Base-by-base conservation (phyloP, 92 coral and sea anemone species). In the Ricordea florida region DNA sequence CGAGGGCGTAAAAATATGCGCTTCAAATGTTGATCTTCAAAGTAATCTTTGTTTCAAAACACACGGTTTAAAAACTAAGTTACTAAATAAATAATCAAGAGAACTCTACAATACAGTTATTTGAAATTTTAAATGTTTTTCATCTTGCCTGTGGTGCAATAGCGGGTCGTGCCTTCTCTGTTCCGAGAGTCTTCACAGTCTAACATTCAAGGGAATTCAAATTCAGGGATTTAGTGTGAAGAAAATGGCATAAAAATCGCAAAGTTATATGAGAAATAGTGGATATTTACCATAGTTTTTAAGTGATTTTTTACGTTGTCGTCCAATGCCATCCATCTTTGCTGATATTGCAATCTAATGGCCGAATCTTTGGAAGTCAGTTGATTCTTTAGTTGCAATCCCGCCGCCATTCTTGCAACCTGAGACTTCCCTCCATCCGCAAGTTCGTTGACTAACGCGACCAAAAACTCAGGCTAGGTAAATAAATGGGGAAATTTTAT, bases 351-450 rank as follows among this genome's bases (percentile, higher is more conserved):
- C 33, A 61, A n/a, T 59, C 93, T 82, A 25, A 96, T 81, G 30
- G 72, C 35, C 1, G 85, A 79, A 72, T 96, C 99, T 73, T 96
- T 96, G 34, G 99, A 91, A 2, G 99, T 96, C 18, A 96, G 90
- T 30, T 82, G 87, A 61, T 96, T 96, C 72, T 96, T 96, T 23
- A 96, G 83, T 61, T 96, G 99, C 40, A 96, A 71, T 7, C 97
- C 99, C 4, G 96, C 99, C 15, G 99, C 99, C 99, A 96, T 96
- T 27, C 99, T 85, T 57, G 97, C 97, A 46, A 96, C 97, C 46
- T 85, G 93, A 32, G 96, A 85, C 62, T 89, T 96, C 13, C 79
- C 67, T 43, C 80, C 82, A 92, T 91, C 88, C 4, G 69, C 88
- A 10, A 96, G 75, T 42, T 76, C 97, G 65, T 47, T 71, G 29